These are phyloP conservation scores for Cirrhinus mrigala DNA, from an alignment of 2,797 vertebrate species.

Conservation along the genomic window DNA sequence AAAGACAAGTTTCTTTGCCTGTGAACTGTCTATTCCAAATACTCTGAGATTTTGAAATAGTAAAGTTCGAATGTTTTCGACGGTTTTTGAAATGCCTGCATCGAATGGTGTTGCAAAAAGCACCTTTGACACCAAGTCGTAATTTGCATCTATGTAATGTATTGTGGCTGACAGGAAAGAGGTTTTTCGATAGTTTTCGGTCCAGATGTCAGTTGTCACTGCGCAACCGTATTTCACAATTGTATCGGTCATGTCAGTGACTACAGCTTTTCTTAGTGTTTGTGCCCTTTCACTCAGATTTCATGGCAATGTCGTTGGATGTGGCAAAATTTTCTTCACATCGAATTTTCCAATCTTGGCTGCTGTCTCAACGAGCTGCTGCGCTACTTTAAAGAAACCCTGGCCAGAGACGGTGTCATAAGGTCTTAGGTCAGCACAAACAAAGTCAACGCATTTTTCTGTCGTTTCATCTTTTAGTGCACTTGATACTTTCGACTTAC, in stretches of 20 bases:
- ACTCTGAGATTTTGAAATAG: conserved; percentile 32
- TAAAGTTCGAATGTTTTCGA: conserved; percentile 24
- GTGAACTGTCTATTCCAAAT: conserved; percentile 19
- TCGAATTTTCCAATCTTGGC: conserved; percentile 30
- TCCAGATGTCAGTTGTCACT: conserved; percentile 22
- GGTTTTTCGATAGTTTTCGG: neutral
- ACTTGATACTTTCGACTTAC: neutral
- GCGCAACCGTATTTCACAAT: conserved; percentile 6
- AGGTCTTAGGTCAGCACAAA: conserved; percentile 15
- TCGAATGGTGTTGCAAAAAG: conserved; percentile 34
- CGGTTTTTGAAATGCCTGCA: conserved; percentile 17
- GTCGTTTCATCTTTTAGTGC: conserved; percentile 1
- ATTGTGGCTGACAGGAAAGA: conserved; percentile 33
- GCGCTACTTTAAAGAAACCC: conserved; percentile 6
- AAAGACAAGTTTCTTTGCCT: conserved; percentile 30
- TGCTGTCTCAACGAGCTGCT: conserved; percentile 45
- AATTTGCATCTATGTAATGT: conserved; percentile 22
- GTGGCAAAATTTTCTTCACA: conserved; percentile 34
- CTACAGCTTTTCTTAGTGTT: conserved; percentile 2
- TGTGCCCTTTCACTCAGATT: conserved; percentile 13
- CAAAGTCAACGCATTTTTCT: conserved; percentile 19
- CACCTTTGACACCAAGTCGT: conserved; percentile 22
- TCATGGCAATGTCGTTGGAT: conserved; percentile 1
- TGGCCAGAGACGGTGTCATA: conserved; percentile 28
- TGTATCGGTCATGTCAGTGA: conserved; percentile 1